These are phyloP conservation scores for Limnothrissa miodon DNA, from an alignment of 2,113 vertebrate genomes.

Conservation along the genomic window DNA sequence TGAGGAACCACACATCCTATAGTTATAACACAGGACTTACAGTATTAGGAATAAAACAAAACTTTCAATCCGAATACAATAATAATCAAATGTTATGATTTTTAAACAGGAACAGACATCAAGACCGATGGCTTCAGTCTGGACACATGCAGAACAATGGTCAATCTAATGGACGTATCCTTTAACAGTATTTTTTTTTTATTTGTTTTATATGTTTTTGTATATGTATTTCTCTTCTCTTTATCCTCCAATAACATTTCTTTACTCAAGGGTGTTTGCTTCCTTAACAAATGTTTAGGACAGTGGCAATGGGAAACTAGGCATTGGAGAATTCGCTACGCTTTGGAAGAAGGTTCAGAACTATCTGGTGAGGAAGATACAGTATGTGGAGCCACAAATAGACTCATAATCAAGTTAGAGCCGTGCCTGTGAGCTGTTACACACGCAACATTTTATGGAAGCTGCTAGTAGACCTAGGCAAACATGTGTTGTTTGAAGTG, in stretches of 20 bases:
- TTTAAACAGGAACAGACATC: slow-evolving; percentile 80
- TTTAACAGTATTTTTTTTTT: slow-evolving; percentile 45
- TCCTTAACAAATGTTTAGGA: slow-evolving; percentile 66
- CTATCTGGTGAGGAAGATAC: slow-evolving; percentile 60
- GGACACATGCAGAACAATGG: slow-evolving; percentile 84
- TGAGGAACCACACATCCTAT: slow-evolving; percentile 54
- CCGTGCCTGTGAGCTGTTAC: background rate
- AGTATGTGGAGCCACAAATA: background rate
- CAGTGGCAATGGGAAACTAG: slow-evolving; percentile 61
- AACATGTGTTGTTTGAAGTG: background rate
- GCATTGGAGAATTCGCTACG: slow-evolving; percentile 64
- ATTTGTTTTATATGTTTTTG: background rate
- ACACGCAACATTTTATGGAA: background rate
- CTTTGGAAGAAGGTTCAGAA: slow-evolving; percentile 73
- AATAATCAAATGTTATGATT: background rate
- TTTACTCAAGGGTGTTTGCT: background rate
- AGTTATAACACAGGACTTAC: background rate
- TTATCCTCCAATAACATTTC: background rate
- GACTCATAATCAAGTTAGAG: background rate
- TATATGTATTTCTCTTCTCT: background rate
- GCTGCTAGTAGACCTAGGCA: background rate
- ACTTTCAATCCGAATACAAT: background rate
- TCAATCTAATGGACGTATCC: slow-evolving; percentile 94
- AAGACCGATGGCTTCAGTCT: slow-evolving; percentile 89
- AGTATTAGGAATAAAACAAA: no score